Base-by-base conservation (phyloP, 92 coral and sea anemone species). In the Heteractis magnifica region DNA sequence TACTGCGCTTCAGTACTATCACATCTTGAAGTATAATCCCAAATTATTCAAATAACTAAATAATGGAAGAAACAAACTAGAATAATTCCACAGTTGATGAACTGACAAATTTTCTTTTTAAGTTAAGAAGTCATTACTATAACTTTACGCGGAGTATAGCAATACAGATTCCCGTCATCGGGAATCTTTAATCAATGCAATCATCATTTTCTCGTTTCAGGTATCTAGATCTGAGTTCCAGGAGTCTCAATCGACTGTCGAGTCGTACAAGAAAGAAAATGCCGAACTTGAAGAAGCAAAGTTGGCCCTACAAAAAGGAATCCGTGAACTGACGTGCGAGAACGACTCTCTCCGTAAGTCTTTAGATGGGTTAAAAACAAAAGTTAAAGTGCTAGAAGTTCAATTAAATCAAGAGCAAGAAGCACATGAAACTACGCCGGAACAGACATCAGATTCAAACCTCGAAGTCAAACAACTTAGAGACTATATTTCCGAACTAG, bases 331-430 rank as follows among this genome's bases (percentile, higher is more conserved):
- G 8, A 88, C 90, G 11, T 77, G 85, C 60, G 93, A 91, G 77
- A 93, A 91, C 44, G 91, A 89, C 78, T 80, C 93, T 8, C 78
- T 93, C 34, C 79, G 83, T 8, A 59, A 88, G 52, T 92, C 90
- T 18, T 72, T 91, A 15, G 94, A 82, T 53, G 79, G 74, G 12
- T 81, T 93, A 44, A 87, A 81, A 60, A 87, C 86, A 10, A 86
- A 83, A 70, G 81, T 82, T 49, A 88, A 86, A 19, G 91, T 91
- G 12, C 83, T 91, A 18, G 90, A 93, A 79, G 81, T 87, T 41
- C 94, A 87, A 55, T 34, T 78, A 23, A 91, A 87, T 75, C 83
- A 84, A 41, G 88, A 87, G 5, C 78, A 60, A 79, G 82, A 89
- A 65, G 72, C 79, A 19, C 68, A 65, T 11, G 72, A 85, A 51